phyloP scores from a whole-genome alignment of 2,888 invertebrate genomes.

The Megastigmus dorsalis region DNA sequence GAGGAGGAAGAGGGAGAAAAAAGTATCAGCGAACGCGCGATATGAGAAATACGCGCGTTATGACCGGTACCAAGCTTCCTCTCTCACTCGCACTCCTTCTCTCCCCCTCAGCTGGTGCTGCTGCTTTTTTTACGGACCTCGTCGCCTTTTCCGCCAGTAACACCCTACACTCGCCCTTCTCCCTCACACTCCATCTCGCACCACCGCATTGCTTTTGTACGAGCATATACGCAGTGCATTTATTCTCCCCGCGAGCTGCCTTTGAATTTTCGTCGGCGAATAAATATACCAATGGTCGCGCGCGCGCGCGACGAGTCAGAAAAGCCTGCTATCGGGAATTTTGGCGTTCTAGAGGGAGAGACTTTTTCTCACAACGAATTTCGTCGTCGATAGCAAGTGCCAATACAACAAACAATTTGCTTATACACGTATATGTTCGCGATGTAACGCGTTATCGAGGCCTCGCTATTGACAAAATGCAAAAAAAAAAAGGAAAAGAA shows the following conservation, averaged over 20 bases:
- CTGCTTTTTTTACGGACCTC: constrained; percentile 58
- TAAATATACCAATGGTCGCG: too few relatives aligned
- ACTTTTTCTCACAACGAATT: too few relatives aligned
- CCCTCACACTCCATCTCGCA: not conserved
- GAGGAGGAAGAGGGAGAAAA: constrained; percentile 56
- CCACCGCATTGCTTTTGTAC: not conserved
- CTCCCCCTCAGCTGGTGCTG: constrained; percentile 52
- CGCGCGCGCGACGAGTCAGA: not conserved
- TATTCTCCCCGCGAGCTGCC: not conserved
- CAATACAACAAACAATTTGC: too few relatives aligned
- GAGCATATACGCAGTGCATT: too few relatives aligned
- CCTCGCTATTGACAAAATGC: too few relatives aligned
- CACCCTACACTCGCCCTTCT: too few relatives aligned
- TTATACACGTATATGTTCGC: too few relatives aligned
- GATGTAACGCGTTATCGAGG: too few relatives aligned
- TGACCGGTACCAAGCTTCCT: constrained; percentile 64
- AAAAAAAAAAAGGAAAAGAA: too few relatives aligned
- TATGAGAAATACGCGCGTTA: constrained; percentile 72
- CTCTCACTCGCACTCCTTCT: constrained; percentile 58
- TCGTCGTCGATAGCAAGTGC: too few relatives aligned
- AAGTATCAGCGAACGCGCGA: constrained; percentile 67
- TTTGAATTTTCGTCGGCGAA: not conserved
- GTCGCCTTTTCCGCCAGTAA: constrained; percentile 19
- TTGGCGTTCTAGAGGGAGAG: too few relatives aligned
- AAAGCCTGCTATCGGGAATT: not conserved